Conservation (phyloP, 2,113 vertebrate genomes). For the Myrmophylax atrothorax region DNA sequence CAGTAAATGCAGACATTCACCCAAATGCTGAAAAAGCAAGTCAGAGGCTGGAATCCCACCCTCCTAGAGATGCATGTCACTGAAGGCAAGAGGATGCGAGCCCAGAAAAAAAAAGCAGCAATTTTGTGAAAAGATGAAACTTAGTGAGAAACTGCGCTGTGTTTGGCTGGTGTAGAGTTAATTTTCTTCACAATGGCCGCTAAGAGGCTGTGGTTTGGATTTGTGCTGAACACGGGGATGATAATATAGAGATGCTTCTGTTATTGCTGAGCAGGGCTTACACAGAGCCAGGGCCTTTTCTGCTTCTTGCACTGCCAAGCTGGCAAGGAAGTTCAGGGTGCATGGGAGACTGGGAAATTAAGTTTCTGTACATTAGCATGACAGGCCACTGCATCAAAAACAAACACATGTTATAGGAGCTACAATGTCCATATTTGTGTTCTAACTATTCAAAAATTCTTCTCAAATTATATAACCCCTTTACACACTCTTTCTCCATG, state of each 20-base stretch:
- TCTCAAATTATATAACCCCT: not conserved
- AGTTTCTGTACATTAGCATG: not conserved
- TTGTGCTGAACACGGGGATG: not conserved
- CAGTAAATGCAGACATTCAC: not conserved
- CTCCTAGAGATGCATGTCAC: not conserved
- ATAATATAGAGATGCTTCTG: not conserved
- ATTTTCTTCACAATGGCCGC: not conserved
- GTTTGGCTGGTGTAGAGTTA: not conserved
- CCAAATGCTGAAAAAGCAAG: not conserved
- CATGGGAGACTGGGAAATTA: not conserved
- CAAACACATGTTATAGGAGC: not conserved
- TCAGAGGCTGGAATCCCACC: fast-evolving
- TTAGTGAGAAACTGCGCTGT: not conserved
- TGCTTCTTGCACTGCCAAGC: not conserved
- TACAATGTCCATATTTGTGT: not conserved
- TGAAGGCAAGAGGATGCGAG: not conserved
- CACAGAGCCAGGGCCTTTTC: not conserved
- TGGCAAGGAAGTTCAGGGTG: not conserved
- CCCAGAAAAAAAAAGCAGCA: not conserved
- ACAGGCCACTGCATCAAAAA: not conserved
- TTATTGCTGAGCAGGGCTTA: not conserved
- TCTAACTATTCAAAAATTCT: not conserved
- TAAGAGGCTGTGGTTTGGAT: not conserved
- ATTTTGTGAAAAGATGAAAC: not conserved
- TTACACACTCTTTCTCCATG: not conserved